Conservation (phyloP, 2,797 vertebrate genomes). For the Microhierax caerulescens region DNA sequence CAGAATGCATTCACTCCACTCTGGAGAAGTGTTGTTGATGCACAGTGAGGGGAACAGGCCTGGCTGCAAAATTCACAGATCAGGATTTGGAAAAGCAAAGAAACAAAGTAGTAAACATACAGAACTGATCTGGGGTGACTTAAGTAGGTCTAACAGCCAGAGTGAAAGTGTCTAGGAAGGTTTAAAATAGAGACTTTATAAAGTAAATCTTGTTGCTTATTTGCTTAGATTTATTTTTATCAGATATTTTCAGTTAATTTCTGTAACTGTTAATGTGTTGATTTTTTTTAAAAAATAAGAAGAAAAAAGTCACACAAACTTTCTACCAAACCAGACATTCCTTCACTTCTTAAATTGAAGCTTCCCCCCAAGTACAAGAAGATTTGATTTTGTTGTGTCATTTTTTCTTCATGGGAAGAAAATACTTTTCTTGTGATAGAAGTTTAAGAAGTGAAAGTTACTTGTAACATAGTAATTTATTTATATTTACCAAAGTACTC, state of each 20-base stretch:
- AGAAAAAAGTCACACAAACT: not conserved
- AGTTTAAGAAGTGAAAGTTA: slow-evolving; percentile 32
- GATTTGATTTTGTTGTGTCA: not conserved
- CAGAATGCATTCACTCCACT: not conserved
- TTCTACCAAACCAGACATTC: not conserved
- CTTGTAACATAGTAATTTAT: slow-evolving; percentile 11
- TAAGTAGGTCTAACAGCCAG: slow-evolving; percentile 65
- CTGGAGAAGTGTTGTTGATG: slow-evolving; percentile 46
- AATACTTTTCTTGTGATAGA: not conserved
- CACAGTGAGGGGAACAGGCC: slow-evolving; percentile 29
- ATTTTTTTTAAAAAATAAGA: not conserved
- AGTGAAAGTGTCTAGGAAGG: slow-evolving; percentile 81
- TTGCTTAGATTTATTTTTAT: slow-evolving; percentile 27
- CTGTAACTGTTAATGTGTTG: not conserved
- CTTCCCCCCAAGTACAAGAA: not conserved
- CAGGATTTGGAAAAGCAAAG: slow-evolving; percentile 59
- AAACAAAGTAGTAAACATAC: slow-evolving; percentile 78
- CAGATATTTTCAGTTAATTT: not conserved
- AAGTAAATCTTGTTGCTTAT: slow-evolving; percentile 50
- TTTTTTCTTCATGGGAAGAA: not conserved
- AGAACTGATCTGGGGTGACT: slow-evolving; percentile 79
- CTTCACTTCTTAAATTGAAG: not conserved
- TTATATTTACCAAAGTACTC: not conserved
- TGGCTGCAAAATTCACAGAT: slow-evolving; percentile 3
- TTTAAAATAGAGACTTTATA: slow-evolving; percentile 73